Percentiles rank a stretch among this genome's conserved stretches.
Evolutionary conservation across 2,888 invertebrate genomes (phyloP).

Genomic region (Drosophila bunnanda): DNA sequence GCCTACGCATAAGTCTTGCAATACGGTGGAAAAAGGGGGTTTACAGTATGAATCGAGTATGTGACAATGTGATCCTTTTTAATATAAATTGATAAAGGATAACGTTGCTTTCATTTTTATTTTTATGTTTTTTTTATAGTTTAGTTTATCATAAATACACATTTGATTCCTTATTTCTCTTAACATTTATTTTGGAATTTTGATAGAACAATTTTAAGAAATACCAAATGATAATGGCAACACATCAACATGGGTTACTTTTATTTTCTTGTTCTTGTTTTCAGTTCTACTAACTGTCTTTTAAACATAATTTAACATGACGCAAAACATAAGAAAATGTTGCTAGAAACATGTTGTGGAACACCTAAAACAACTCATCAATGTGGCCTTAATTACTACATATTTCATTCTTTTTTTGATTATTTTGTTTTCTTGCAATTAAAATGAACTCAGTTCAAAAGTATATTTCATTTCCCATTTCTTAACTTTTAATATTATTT

Average conservation of each 20-base stretch:
- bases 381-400: too few species aligned
- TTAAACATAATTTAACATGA: too few species aligned
- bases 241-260: background rate
- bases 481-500: background rate
- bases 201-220: background rate
- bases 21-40: background rate
- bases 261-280: too few species aligned
- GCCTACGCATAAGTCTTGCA: background rate
- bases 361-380: background rate
- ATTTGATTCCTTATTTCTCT: too few species aligned
- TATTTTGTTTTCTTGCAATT: background rate
- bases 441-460: background rate
- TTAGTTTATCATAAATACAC: too few species aligned
- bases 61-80: background rate
- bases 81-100: background rate
- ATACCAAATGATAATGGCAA: background rate
- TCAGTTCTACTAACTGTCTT: too few species aligned
- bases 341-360: background rate
- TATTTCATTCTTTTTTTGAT: background rate
- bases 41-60: background rate
- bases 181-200: too few species aligned
- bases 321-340: background rate
- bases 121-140: background rate
- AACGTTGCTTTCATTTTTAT: too few species aligned
- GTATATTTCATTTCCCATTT: background rate